Evolutionary conservation across 2,797 vertebrate species (phyloP), one percentile per base, ranked within the genome.

Genomic region (Melanotaenia parkinsoni): DNA sequence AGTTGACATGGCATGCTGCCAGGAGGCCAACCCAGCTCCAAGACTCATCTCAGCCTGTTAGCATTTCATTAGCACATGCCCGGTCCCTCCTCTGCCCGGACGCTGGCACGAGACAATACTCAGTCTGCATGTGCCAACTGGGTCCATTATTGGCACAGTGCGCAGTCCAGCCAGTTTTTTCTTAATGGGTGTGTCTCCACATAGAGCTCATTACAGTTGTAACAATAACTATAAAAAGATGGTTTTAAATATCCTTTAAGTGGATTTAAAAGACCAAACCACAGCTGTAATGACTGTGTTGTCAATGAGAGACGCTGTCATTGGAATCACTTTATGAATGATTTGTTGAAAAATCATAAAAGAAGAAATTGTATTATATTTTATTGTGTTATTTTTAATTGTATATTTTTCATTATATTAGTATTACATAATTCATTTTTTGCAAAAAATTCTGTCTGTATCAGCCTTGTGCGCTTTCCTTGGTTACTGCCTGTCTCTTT

Each of bases 21-120:
- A 91, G 79, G 79, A 58, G 77, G 77, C 79, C 84, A 74, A 76
- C 61, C 63, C 11, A 70, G 76, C 86, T 80, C 83, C 69, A 32
- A 63, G 80, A 67, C 85, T 85, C 72, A 69, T 87, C 81, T 30
- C 81, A 74, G 84, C 67, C 79, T 75, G 82, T 92, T 91, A 88
- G 82, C 85, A 61, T 89, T 85, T 90, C 82, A 82, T 88, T 86
- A 87, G 83, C 89, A 84, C 84, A 80, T 86, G 86, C 70, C 57
- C 11, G 10, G 30, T 78, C 64, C 77, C 20, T 76, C 65, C 83
- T 71, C 77, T 33, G 77, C 63, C 82, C 13, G 1, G 66, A 63
- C 79, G 61, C 85, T 79, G 84, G 78, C 86, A 84, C 76, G 65
- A 86, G 81, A 81, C 83, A 64, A 67, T 72, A 74, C 67, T 84